These are phyloP conservation scores for Stomatorhinus ivindoensis DNA, from an alignment of 2,113 vertebrate species.

Conservation along the genomic window DNA sequence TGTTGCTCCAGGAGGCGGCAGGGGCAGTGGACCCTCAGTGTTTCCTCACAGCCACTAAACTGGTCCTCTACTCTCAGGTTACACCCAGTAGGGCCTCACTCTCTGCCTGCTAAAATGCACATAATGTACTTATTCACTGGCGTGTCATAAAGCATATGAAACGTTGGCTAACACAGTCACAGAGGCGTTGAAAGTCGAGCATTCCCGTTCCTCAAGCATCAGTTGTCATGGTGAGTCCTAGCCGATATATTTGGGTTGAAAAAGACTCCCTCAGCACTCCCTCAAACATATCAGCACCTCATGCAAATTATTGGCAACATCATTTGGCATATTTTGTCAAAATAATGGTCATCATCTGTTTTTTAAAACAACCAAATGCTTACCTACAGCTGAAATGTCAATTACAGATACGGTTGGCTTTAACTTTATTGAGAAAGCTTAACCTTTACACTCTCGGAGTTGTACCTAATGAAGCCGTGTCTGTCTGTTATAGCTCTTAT, in stretches of 20 bases:
- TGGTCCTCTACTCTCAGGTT: slow-evolving; percentile 36
- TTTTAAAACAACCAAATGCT: neutral
- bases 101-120: slow-evolving; percentile 19
- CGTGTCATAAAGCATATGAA: slow-evolving; percentile 36
- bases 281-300: slow-evolving; percentile 36
- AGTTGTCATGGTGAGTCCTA: slow-evolving; percentile 27
- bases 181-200: slow-evolving; percentile 41
- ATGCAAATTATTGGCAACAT: slow-evolving; percentile 39
- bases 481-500: neutral
- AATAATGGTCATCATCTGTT: neutral
- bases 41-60: slow-evolving; percentile 52
- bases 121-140: slow-evolving; percentile 54
- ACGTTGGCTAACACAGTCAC: slow-evolving; percentile 37
- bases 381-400: neutral
- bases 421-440: neutral
- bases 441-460: neutral
- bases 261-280: neutral
- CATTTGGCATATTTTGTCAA: slow-evolving; percentile 23
- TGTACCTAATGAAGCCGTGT: neutral
- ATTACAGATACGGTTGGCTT: neutral
- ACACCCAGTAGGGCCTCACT: slow-evolving; percentile 20
- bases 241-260: slow-evolving; percentile 24
- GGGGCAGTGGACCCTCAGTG: slow-evolving; percentile 38
- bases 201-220: slow-evolving; percentile 28
- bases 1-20: slow-evolving; percentile 48